phyloP scores from a whole-genome alignment of 1,140 invertebrate genomes.

The Littorina saxatilis region DNA sequence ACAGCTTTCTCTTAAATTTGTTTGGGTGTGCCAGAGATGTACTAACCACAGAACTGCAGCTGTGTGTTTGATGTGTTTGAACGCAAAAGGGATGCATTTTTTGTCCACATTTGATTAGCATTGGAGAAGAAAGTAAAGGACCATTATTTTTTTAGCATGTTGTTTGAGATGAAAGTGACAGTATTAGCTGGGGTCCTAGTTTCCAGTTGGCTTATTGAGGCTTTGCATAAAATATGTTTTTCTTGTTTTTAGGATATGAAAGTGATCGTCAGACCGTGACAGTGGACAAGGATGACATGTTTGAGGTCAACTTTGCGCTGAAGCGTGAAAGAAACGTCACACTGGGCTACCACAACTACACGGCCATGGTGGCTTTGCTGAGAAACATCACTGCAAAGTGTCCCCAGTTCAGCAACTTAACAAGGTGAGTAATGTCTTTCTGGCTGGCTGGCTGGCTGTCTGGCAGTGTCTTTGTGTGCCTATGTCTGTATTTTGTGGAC shows the following conservation, averaged over 20 bases:
- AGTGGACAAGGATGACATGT: constrained; percentile 44
- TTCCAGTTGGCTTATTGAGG: too few species aligned
- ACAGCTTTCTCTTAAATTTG: too few species aligned
- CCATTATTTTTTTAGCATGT: too few species aligned
- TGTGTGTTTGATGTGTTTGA: too few species aligned
- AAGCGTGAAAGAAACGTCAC: constrained; percentile 43
- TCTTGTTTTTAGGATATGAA: constrained; percentile 57
- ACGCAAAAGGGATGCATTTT: too few species aligned
- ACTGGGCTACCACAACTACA: constrained; percentile 37
- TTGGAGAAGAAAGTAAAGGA: too few species aligned
- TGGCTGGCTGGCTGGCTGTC: background rate
- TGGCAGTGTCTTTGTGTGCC: background rate
- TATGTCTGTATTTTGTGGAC: background rate
- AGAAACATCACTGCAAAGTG: constrained; percentile 32
- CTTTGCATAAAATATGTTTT: too few species aligned
- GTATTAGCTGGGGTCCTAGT: too few species aligned
- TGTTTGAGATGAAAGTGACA: too few species aligned
- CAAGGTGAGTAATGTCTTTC: constrained; percentile 12
- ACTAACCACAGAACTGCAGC: too few species aligned
- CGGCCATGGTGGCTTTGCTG: constrained; percentile 25
- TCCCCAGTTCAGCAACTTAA: constrained; percentile 21
- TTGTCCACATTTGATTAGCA: too few species aligned
- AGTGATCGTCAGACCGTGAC: constrained; percentile 50
- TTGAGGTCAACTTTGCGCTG: constrained; percentile 45
- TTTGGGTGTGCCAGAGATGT: too few species aligned